Base-by-base conservation (phyloP, 2,797 vertebrate species). In the Loriculus beryllinus region DNA sequence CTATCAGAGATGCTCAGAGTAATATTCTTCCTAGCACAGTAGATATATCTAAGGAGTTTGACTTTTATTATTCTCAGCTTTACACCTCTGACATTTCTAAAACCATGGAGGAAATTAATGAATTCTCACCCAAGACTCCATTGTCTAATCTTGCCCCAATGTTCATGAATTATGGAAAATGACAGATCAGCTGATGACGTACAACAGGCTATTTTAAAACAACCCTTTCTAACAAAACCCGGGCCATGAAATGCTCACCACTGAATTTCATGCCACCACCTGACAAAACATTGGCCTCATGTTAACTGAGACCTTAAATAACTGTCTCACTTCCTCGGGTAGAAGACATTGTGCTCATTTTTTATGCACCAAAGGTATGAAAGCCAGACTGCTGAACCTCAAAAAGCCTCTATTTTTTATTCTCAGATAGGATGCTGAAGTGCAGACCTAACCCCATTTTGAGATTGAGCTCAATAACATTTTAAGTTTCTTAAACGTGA, bases 151-250 rank as follows among this genome's bases (percentile, higher is more conserved):
- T 92, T 93, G 87, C 86, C 87, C 82, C 81, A 59, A 63, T 48
- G 82, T 92, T 96, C 92, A 96, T 96, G 90, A 96, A 95, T 97
- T 96, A 96, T 93, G 83, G 93, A 95, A 96, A 94, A 95, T 92
- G 92, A 93, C 94, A 91, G 89, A 90, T 92, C 95, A 74, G 64
- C 81, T 87, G 90, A 82, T 92, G 92, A 86, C 52, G 64, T 86
- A 84, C 47, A 91, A 85, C 7, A 40, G 85, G 59, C 91, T 94
- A 82, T 95, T 95, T 95, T 93, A 89, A 87, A 95, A 85, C 49
- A 13, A 75, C 57, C 42, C 13, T 81, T 95, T 93, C 67, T 35
- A 71, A 65, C 42, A 86, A 42, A 95, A 88, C 40, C 54, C 4
- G 5, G 59, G n/a, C 59, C 40, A 25, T 2, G 13, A 72, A 90